Percentiles rank a stretch among this genome's conserved stretches.
Evolutionary conservation across 2,113 vertebrate genomes (phyloP).

Genomic region (Gallinago undulata): DNA sequence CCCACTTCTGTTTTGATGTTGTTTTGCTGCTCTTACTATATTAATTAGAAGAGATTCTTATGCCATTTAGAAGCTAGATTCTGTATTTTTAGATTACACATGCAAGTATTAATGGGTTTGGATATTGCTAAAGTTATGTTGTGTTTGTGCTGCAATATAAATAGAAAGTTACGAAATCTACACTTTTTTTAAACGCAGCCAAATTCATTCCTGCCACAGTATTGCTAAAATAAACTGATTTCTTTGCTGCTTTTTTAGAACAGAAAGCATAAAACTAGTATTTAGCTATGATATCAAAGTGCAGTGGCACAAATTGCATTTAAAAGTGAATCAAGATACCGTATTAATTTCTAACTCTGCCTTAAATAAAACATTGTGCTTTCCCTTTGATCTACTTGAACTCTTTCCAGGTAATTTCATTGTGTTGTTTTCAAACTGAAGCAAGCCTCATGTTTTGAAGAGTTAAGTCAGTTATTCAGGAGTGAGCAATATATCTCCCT

Average conservation of each 20-base stretch:
- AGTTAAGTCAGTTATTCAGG: neutral
- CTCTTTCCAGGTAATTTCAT: neutral
- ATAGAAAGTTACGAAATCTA: neutral
- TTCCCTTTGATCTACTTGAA: neutral
- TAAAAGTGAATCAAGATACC: neutral
- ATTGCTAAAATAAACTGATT: neutral
- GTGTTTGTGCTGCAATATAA: neutral
- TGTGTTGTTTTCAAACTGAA: neutral
- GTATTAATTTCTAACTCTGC: neutral
- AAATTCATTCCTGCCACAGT: neutral
- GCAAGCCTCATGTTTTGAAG: neutral
- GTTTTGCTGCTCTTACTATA: neutral
- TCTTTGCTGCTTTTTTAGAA: neutral
- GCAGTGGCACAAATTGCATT: neutral
- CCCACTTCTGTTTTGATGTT: neutral
- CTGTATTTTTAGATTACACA: neutral
- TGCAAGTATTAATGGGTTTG: neutral
- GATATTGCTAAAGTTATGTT: neutral
- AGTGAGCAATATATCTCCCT: neutral
- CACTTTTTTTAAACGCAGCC: neutral
- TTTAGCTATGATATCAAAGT: neutral
- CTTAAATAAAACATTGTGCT: neutral
- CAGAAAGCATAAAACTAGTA: neutral
- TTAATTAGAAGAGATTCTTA: neutral
- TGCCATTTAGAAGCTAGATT: neutral